phyloP scores from a whole-genome alignment of 1,140 invertebrate species.

The Lepidurus couesii region DNA sequence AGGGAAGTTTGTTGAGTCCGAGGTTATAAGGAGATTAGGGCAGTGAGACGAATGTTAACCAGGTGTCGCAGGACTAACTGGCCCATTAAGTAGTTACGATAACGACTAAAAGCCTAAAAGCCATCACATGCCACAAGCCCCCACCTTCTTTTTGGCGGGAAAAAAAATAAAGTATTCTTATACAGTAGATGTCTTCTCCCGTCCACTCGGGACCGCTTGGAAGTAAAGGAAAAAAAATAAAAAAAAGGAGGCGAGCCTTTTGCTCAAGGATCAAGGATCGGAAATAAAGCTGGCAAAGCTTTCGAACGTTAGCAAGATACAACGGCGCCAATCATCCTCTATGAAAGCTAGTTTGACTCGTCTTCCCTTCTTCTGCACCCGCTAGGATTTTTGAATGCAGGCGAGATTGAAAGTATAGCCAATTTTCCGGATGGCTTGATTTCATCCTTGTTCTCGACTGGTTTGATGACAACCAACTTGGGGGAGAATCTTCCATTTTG shows the following conservation, averaged over 20 bases:
- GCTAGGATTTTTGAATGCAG: conserved; percentile 6
- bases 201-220: background rate
- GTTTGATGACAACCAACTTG: background rate
- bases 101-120: conserved; percentile 11
- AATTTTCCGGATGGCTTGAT: conserved; percentile 7
- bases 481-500: background rate
- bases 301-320: background rate
- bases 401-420: conserved; percentile 16
- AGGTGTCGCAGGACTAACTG: conserved; percentile 10
- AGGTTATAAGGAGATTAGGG: conserved; percentile 6
- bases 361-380: background rate
- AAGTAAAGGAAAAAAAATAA: background rate
- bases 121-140: background rate
- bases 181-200: too few species aligned
- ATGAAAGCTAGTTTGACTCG: conserved; percentile 15
- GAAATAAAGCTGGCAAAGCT: conserved; percentile 9
- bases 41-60: conserved; percentile 14
- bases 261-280: background rate
- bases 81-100: conserved; percentile 19
- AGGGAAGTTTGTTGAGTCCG: background rate
- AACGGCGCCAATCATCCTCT: background rate
- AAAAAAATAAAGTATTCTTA: too few species aligned
- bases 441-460: conserved; percentile 12
- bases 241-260: background rate
- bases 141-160: background rate